Evolutionary conservation across 2,888 invertebrate species (phyloP).

Genomic region (Diadromus collaris): DNA sequence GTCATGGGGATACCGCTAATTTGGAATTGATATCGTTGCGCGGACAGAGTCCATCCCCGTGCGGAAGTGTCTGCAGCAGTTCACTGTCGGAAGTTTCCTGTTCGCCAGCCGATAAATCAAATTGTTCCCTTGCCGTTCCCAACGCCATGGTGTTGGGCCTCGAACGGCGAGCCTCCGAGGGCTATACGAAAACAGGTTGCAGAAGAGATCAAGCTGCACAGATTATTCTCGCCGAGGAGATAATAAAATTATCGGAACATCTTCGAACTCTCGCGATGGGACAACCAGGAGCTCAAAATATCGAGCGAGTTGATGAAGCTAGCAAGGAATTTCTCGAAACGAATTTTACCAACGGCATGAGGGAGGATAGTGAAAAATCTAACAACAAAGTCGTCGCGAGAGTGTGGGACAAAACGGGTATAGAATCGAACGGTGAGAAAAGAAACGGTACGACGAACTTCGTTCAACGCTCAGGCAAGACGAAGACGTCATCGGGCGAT

Average conservation of each 20-base stretch:
- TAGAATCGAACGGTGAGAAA: constrained; percentile 9
- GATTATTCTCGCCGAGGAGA: constrained; percentile 88
- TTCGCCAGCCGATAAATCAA: constrained; percentile 51
- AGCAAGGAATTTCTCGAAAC: neutral
- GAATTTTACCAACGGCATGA: neutral
- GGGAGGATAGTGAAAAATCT: neutral
- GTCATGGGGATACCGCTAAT: constrained; percentile 34
- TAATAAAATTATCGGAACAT: constrained; percentile 91
- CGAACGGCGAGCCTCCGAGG: constrained; percentile 90
- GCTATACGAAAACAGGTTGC: constrained; percentile 79
- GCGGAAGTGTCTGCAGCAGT: constrained; percentile 88
- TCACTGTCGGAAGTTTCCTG: constrained; percentile 75
- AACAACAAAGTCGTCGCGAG: neutral
- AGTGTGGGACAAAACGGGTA: neutral
- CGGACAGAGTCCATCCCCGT: constrained; percentile 91
- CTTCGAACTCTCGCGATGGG: constrained; percentile 78
- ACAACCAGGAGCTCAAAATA: constrained; percentile 6
- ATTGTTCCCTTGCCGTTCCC: constrained; percentile 54
- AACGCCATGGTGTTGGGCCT: constrained; percentile 79
- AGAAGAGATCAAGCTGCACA: constrained; percentile 74
- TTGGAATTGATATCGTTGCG: constrained; percentile 79
- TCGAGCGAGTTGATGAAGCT: neutral
- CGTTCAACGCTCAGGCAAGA: neutral
- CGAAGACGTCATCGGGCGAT: neutral
- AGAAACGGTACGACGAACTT: constrained; percentile 12